These are phyloP conservation scores for Drosophila kohkoa DNA, from an alignment of 1,140 invertebrate genomes.

Conservation along the genomic window DNA sequence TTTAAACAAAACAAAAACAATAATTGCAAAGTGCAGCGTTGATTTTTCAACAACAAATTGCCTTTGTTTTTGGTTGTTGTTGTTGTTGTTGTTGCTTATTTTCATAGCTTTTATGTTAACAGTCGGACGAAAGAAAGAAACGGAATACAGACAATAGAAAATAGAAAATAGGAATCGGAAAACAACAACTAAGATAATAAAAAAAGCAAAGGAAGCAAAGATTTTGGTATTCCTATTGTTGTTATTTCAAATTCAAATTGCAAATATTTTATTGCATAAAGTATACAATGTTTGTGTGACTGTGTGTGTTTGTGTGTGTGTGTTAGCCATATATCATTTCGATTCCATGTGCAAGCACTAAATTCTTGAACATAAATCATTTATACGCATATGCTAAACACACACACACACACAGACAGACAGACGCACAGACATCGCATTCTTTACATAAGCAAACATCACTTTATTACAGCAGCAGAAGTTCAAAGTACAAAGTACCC, in stretches of 20 bases:
- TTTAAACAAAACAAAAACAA: slow-evolving; percentile 38
- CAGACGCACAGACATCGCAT: neutral
- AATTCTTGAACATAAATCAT: slow-evolving; percentile 61
- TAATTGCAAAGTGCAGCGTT: slow-evolving; percentile 24
- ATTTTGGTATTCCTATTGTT: neutral
- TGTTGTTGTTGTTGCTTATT: slow-evolving; percentile 7
- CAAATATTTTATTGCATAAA: slow-evolving; percentile 14
- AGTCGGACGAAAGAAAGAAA: too few relatives aligned
- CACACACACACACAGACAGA: neutral
- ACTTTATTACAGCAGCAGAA: slow-evolving; percentile 6
- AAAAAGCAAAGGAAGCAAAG: too few relatives aligned
- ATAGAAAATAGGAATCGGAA: slow-evolving; percentile 12
- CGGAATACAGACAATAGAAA: too few relatives aligned
- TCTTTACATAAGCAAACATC: neutral
- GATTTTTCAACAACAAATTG: neutral
- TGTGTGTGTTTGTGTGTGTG: slow-evolving; percentile 32
- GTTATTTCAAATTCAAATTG: slow-evolving; percentile 9
- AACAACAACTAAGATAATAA: slow-evolving; percentile 15
- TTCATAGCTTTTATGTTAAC: slow-evolving; percentile 31
- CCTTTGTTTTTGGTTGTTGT: neutral
- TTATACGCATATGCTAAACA: slow-evolving; percentile 19
- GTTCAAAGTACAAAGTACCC: slow-evolving; percentile 44
- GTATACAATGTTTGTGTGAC: neutral
- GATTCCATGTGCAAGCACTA: slow-evolving; percentile 37
- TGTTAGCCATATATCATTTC: slow-evolving; percentile 33